Base-by-base conservation (phyloP, 2,888 invertebrate species). In the Malthinus seriepunctatus region DNA sequence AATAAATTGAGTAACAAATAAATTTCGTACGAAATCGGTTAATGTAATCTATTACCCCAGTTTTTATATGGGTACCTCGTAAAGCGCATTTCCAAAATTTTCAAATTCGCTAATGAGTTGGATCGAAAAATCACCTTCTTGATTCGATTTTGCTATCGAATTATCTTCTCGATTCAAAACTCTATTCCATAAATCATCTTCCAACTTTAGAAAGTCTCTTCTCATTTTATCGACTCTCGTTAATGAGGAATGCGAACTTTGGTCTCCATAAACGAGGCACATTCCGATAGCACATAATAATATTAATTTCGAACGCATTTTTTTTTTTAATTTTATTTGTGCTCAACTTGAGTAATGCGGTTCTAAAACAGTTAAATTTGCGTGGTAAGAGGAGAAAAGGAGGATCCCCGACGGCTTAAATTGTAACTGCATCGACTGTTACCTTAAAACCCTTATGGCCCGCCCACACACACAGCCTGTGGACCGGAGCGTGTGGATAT, bases 101-200 rank as follows among this genome's bases (percentile, higher is more conserved):
- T 83, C 80, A 73, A 86, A 88, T 47, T 79, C 79, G 69, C 81
- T 80, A 65, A 88, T 83, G 45, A 88, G 73, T 64, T 82, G 81
- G 31, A 84, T 78, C 69, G 77, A 73, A 2, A 80, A 54, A 5
- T 63, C 57, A 34, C 54, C 52, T 51, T 59, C 70, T 63, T 62
- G 70, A 69, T 55, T 67, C 37, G 57, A 62, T 12, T 32, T 46
- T 11, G 47, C 48, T 7, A 64, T 52, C 59, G 47, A 68, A 51
- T 69, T 67, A 33, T 61, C 67, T 7, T 64, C 53, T 10, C 66
- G 48, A 15, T 69, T 70, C 35, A 66, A 39, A 7, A 73, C 65
- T 49, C 65, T 63, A 23, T 68, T 63, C 77, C 77, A 77, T 14
- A 85, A 70, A n/a, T 80, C 75, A 38, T 79, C 76, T 73, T 89